These are phyloP conservation scores for Ptychoptera albimana DNA, from an alignment of 2,888 invertebrate species.

Conservation along the genomic window DNA sequence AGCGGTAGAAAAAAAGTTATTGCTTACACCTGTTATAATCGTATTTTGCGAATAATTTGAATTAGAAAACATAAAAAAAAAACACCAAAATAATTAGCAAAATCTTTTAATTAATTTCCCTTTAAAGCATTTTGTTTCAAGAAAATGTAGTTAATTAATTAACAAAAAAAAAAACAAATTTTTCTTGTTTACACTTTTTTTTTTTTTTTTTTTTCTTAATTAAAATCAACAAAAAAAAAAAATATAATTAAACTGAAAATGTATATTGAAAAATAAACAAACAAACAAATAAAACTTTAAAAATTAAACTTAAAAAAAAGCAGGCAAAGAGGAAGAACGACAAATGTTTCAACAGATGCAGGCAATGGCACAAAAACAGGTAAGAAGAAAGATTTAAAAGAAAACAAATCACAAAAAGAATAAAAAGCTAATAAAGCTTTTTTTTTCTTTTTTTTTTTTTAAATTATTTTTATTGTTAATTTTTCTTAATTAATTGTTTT, in stretches of 20 bases:
- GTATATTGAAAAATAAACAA: not conserved
- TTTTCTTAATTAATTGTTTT: not conserved
- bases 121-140: too few relatives aligned
- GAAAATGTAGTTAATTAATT: too few relatives aligned
- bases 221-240: not conserved
- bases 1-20: too few relatives aligned
- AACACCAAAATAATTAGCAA: too few relatives aligned
- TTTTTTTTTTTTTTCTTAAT: too few relatives aligned
- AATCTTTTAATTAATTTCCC: too few relatives aligned
- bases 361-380: conserved; percentile 93
- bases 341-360: conserved; percentile 96
- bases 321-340: conserved; percentile 90
- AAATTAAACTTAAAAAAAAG: not conserved
- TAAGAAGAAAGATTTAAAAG: conserved; percentile 26
- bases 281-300: not conserved
- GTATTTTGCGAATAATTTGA: too few relatives aligned
- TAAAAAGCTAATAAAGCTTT: not conserved
- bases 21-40: too few relatives aligned
- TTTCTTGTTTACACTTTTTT: too few relatives aligned
- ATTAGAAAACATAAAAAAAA: too few relatives aligned
- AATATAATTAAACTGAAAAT: not conserved
- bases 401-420: not conserved
- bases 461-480: not conserved
- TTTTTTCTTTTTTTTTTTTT: not conserved
- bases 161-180: too few relatives aligned